Base-by-base conservation (phyloP, 2,888 invertebrate species). In the Corythucha ciliata region DNA sequence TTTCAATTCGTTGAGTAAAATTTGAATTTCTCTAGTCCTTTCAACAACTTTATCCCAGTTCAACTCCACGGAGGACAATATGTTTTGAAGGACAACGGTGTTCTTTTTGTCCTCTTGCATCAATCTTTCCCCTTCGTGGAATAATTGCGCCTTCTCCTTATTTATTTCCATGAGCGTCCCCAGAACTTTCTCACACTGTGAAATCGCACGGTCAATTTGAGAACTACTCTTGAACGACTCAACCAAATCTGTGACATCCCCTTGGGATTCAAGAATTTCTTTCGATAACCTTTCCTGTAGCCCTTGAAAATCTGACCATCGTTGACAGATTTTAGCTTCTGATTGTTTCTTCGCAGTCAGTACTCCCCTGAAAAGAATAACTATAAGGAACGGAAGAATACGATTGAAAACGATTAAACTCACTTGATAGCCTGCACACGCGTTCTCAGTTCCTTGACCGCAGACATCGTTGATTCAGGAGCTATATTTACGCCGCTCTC, bases 81-180 rank as follows among this genome's bases (percentile, higher is more conserved):
- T 79, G 60, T 83, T 83, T 68, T 91, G 90, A 54, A 90, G 81
- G 1, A 79, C 77, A 0, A 83, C 80, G 68, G 84, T 80, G 59
- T 84, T 84, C 46, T 80, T 76, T 63, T 85, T 80, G 69, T 92
- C 83, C 70, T 85, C 81, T 64, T 83, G 80, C 79, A 89, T 80
- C 58, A 89, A 69, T 61, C 80, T 75, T 48, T 83, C 73, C 1
- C 87, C 89, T 70, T 87, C 82, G 63, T 80, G 79, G 61, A 83
- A 78, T n/a, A 90, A 71, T 58, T 80, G 77, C 57, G 58, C 58
- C 40, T 59, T 59, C 12, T 55, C 45, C 14, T 54, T 53, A 52
- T 59, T 48, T 39, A 53, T 47, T 18, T 59, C 33, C 12, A 77
- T 75, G 60, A 74, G 74, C n/a, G 66, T 66, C 36, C 72, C 70